A percentile compares a stretch with the other conserved stretches of the same genome.
These are phyloP conservation scores for Phlogophora meticulosa DNA, from an alignment of 2,888 invertebrate species.

Conservation along the genomic window DNA sequence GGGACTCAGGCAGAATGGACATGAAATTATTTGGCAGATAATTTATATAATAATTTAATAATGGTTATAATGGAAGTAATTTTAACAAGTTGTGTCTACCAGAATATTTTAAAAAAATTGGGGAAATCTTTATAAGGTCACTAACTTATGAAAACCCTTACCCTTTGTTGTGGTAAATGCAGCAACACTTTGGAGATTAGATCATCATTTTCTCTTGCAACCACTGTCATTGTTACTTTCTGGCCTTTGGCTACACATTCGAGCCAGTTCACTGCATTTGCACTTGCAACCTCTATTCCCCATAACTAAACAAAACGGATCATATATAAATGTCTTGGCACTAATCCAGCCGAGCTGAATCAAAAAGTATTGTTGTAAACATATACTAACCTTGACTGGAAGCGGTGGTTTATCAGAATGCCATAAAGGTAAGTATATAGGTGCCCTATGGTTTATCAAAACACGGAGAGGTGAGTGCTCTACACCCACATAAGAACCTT, in stretches of 20 bases:
- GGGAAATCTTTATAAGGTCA: no score
- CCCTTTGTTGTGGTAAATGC: slow-evolving; percentile 86
- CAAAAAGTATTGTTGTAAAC: slow-evolving; percentile 45
- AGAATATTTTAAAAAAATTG: no score
- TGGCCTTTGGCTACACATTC: slow-evolving; percentile 90
- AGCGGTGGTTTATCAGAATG: slow-evolving; percentile 88
- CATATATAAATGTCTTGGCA: slow-evolving; percentile 60
- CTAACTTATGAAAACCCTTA: slow-evolving; percentile 48
- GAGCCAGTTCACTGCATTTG: slow-evolving; percentile 91
- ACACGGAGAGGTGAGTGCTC: slow-evolving; percentile 89
- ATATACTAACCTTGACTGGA: slow-evolving; percentile 87
- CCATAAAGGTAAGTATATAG: slow-evolving; percentile 90
- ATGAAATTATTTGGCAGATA: no score
- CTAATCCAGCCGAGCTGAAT: slow-evolving; percentile 52
- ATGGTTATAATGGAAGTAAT: no score
- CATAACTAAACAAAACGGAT: slow-evolving; percentile 80
- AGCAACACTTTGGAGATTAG: slow-evolving; percentile 85
- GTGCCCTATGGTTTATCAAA: slow-evolving; percentile 90
- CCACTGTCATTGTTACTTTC: slow-evolving; percentile 87
- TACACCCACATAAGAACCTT: slow-evolving; percentile 88
- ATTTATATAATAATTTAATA: no score
- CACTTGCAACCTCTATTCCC: slow-evolving; percentile 88
- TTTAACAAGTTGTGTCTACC: no score
- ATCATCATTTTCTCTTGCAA: slow-evolving; percentile 84
- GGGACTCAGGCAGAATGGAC: no score